A percentile compares a stretch with the other conserved stretches of the same genome.
phyloP scores from a whole-genome alignment of 2,797 vertebrate genomes.

The Caiman crocodilus region DNA sequence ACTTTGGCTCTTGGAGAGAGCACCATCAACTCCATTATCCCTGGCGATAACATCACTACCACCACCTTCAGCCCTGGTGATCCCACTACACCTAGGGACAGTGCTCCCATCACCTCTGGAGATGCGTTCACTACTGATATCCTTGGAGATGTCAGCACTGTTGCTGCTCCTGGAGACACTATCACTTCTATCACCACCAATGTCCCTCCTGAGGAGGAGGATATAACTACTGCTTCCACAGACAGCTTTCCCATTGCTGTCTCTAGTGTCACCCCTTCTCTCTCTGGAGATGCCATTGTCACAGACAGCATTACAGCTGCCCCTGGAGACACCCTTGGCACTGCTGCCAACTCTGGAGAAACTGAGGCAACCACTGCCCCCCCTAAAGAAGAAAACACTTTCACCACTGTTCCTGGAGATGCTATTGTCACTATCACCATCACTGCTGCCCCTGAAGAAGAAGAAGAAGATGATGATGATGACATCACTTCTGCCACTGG shows the following conservation, averaged over 20 bases:
- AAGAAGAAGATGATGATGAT: background rate
- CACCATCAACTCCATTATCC: background rate
- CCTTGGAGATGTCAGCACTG: background rate
- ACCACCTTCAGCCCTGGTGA: too few species aligned
- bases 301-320: background rate
- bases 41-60: background rate
- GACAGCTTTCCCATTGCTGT: too few species aligned
- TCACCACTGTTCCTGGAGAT: too few species aligned
- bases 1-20: background rate
- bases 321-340: background rate
- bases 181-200: too few species aligned
- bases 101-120: background rate
- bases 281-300: background rate
- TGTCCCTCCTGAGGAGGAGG: too few species aligned
- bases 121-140: background rate
- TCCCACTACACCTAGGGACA: background rate
- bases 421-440: too few species aligned
- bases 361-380: background rate
- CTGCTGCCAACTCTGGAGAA: too few species aligned
- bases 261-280: background rate
- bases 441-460: background rate
- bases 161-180: background rate
- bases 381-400: background rate
- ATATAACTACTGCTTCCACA: fast-evolving
- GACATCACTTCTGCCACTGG: background rate